Percentiles rank a stretch among this genome's conserved stretches.
phyloP scores from a whole-genome alignment of 2,888 invertebrate genomes.

The Tholera decimalis region DNA sequence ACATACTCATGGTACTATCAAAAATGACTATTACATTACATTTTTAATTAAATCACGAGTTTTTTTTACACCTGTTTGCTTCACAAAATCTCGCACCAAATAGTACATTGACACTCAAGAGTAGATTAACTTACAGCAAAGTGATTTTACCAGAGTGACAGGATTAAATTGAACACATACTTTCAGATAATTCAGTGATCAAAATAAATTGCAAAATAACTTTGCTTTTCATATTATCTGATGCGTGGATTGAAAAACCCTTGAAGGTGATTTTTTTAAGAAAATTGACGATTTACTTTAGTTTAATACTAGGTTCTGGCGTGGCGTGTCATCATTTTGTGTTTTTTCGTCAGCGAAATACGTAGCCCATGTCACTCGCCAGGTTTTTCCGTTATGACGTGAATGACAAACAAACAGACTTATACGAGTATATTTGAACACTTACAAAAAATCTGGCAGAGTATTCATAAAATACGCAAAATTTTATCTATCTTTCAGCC shows the following conservation, averaged over 20 bases:
- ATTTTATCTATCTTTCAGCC: too few species aligned
- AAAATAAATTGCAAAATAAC: slow-evolving; percentile 14
- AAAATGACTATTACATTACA: background rate
- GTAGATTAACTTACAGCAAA: background rate
- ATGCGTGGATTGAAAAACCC: background rate
- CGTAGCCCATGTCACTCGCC: too few species aligned
- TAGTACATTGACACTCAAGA: background rate
- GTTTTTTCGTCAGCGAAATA: too few species aligned
- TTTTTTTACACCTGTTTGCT: background rate
- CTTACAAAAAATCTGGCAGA: too few species aligned
- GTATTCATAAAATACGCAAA: too few species aligned
- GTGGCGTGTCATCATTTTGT: too few species aligned
- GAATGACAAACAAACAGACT: too few species aligned
- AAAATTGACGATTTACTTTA: background rate
- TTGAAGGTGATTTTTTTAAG: background rate
- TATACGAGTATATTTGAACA: too few species aligned
- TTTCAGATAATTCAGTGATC: background rate
- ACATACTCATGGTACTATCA: background rate
- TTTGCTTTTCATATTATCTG: background rate
- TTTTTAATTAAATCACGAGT: background rate
- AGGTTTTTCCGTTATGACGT: too few species aligned
- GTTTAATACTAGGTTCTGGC: too few species aligned
- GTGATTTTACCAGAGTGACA: background rate
- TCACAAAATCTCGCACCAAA: slow-evolving; percentile 5
- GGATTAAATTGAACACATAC: slow-evolving; percentile 8